Conservation (phyloP, 2,888 invertebrate species). For the Tinea pellionella region DNA sequence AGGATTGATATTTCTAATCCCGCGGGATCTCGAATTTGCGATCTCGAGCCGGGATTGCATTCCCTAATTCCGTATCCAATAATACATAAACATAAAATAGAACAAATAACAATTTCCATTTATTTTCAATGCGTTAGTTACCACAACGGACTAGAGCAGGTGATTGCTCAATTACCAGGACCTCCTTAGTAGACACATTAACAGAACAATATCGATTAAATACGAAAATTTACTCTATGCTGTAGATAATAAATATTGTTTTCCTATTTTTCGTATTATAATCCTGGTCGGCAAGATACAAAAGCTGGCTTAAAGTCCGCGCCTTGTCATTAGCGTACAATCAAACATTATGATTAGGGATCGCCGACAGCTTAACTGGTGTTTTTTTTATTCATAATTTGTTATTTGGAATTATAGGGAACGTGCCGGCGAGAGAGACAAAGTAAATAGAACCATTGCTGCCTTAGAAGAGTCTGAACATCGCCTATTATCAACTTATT, state of each 20-base stretch:
- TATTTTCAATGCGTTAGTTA: constrained; percentile 59
- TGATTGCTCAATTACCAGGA: constrained; percentile 69
- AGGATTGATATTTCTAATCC: too few species aligned
- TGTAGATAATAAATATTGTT: constrained; percentile 40
- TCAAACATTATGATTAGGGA: constrained; percentile 68
- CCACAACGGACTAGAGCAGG: constrained; percentile 64
- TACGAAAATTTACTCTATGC: constrained; percentile 38
- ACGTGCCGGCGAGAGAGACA: constrained; percentile 53
- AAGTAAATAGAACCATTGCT: constrained; percentile 51
- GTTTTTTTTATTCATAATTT: constrained; percentile 66
- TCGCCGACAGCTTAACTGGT: constrained; percentile 66
- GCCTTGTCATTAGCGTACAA: constrained; percentile 67
- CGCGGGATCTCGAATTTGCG: too few species aligned
- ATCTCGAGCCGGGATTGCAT: too few species aligned
- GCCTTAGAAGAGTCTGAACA: constrained; percentile 18
- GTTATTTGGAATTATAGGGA: constrained; percentile 64
- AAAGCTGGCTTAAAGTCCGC: constrained; percentile 57
- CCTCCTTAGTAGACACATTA: constrained; percentile 65
- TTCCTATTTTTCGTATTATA: constrained; percentile 38
- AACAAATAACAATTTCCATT: constrained; percentile 61
- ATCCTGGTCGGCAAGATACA: constrained; percentile 57
- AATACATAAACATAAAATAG: constrained; percentile 35
- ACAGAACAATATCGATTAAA: constrained; percentile 25
- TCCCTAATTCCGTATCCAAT: not conserved
- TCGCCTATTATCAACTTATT: not conserved